These are phyloP conservation scores for Rhombomys opimus DNA, from an alignment of 2,113 vertebrate species.

Conservation along the genomic window DNA sequence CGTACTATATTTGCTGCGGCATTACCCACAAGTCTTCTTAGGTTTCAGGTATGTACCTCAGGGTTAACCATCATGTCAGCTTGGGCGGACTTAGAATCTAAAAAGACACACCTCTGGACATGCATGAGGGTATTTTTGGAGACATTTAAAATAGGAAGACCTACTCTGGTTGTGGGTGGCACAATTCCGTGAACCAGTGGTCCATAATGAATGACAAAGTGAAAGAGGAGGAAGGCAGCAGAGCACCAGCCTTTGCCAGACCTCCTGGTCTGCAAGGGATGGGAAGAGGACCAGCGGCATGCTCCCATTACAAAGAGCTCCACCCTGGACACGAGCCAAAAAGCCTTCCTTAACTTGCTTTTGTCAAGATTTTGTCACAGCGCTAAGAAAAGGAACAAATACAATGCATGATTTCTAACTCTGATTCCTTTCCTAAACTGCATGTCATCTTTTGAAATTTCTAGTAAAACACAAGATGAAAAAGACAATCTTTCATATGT, in stretches of 20 bases:
- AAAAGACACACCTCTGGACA: neutral
- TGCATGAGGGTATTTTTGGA: neutral
- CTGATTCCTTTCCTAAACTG: slow-evolving; percentile 39
- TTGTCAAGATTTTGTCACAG: neutral
- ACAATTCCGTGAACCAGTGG: neutral
- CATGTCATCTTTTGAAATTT: slow-evolving; percentile 41
- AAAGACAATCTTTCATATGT: slow-evolving; percentile 41
- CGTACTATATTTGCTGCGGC: slow-evolving; percentile 8
- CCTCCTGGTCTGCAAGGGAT: neutral
- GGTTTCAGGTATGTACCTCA: neutral
- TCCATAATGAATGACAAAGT: neutral
- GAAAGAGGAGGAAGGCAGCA: neutral
- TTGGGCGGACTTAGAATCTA: neutral
- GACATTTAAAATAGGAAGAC: neutral
- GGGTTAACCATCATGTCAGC: neutral
- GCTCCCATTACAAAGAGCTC: no score
- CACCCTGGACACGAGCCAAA: neutral
- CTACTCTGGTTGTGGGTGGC: neutral
- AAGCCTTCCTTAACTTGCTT: neutral
- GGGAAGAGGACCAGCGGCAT: neutral
- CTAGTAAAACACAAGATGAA: slow-evolving; percentile 46
- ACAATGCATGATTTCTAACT: slow-evolving; percentile 37
- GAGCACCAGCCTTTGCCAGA: neutral
- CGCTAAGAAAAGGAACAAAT: neutral
- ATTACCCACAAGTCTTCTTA: slow-evolving; percentile 35